Base-by-base conservation (phyloP, 2,888 invertebrate genomes). In the Drosophila meridiana region DNA sequence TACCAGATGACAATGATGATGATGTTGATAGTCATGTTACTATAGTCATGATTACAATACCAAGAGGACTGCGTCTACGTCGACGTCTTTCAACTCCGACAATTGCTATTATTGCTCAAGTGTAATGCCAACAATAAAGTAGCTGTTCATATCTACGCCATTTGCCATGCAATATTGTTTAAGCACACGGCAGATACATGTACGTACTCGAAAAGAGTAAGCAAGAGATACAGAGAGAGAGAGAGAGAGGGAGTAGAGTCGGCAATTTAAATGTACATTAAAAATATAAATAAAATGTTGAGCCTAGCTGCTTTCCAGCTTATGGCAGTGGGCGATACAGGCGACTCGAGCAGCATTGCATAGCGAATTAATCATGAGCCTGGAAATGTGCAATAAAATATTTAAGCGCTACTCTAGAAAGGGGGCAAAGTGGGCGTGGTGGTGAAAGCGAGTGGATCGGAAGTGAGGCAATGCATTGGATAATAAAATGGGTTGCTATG, bases 71-170 rank as follows among this genome's bases (percentile, higher is more conserved):
- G 64, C 55, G 48, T 38, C 67, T 56, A 28, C 40, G 36, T 56
- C 40, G 30, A 6, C 56, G 56, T 56, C 56, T 56, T 42, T 38
- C 56, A 56, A 42, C 73, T 56, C 52, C 69, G 59, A 70, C 82
- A 82, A 78, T 83, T 82, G 81, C 80, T 76, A 80, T 82, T 82
- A 82, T 76, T 83, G 83, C 83, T 82, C 73, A 78, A 82, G 81
- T 83, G 80, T 80, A 80, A 80, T 83, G 82, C 82, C 73, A 82
- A 83, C 82, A 83, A 82, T 82, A 82, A 82, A 82, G 82, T 82
- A 83, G 82, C 82, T 82, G 82, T 77, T 82, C 82, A 82, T 83
- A 83, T 82, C 82, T 80, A 75, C 83, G 83, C 80, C 83, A 80
- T 82, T 83, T 83, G 78, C 78, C 83, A 80, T 83, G 71, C 82